phyloP scores from a whole-genome alignment of 2,797 vertebrate species.

The Podarcis lilfordi region DNA sequence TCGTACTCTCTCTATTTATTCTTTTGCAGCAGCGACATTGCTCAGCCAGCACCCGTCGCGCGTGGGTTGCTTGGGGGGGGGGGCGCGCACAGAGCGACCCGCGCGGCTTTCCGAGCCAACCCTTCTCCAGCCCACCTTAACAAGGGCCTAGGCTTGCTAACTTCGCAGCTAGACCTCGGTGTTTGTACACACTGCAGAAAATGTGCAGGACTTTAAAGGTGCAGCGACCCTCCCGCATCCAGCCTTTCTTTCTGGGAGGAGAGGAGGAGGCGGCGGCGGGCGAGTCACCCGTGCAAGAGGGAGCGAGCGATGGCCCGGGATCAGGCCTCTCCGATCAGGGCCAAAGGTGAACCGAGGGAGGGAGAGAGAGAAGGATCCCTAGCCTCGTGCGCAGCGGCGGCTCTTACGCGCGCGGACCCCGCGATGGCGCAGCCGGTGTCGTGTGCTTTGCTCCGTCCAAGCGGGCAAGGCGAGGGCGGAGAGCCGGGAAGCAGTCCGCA shows the following conservation, averaged over 20 bases:
- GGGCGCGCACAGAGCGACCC: no score
- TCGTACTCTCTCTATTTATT: no score
- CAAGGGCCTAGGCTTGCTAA: conserved; percentile 39
- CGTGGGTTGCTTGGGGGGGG: no score
- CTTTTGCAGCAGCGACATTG: background rate
- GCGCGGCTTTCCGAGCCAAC: background rate
- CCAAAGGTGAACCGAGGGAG: conserved; percentile 4
- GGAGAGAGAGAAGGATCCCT: background rate
- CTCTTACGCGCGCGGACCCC: no score
- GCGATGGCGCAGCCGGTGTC: background rate
- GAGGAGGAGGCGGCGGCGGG: background rate
- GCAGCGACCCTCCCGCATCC: conserved; percentile 52
- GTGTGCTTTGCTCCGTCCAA: background rate
- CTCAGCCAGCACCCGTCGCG: background rate
- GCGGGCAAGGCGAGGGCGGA: background rate
- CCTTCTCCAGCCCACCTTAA: conserved; percentile 77
- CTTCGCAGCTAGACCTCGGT: conserved; percentile 41
- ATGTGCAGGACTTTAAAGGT: conserved; percentile 71
- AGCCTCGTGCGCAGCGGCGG: background rate
- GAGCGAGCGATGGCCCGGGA: no score
- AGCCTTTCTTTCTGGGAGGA: background rate
- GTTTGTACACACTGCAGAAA: conserved; percentile 75
- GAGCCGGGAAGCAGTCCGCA: background rate
- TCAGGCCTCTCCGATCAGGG: background rate
- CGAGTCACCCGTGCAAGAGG: background rate